Percentiles rank a stretch among this genome's conserved stretches.
Evolutionary conservation across 1,140 invertebrate species (phyloP).

Genomic region (Ceratina japonica): DNA sequence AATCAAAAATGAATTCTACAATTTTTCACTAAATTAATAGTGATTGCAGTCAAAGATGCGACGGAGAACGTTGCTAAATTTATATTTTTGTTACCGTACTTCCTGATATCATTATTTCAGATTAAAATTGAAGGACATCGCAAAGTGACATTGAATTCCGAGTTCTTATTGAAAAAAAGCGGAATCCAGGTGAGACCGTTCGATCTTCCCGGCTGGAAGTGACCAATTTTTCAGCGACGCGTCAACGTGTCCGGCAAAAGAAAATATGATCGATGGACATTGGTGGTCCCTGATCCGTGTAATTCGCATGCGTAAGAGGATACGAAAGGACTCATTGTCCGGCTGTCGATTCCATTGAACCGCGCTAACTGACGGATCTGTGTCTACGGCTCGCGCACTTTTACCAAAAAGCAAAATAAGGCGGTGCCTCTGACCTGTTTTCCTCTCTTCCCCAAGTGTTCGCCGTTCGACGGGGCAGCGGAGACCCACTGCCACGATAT

Average conservation of each 20-base stretch:
- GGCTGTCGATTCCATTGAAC: slow-evolving; percentile 58
- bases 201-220: not conserved
- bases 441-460: not conserved
- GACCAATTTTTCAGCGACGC: not conserved
- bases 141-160: too few species aligned
- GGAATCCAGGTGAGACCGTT: not conserved
- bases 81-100: too few species aligned
- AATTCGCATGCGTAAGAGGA: slow-evolving; percentile 69
- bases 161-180: not conserved
- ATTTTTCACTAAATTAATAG: not conserved
- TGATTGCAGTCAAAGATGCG: too few species aligned
- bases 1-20: too few species aligned
- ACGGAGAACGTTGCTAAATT: too few species aligned
- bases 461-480: slow-evolving; percentile 12
- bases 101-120: not conserved
- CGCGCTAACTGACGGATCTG: slow-evolving; percentile 57
- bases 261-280: slow-evolving; percentile 68
- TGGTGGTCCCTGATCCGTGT: slow-evolving; percentile 68
- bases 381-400: slow-evolving; percentile 57
- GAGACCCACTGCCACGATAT: slow-evolving; percentile 6
- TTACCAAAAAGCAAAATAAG: slow-evolving; percentile 29
- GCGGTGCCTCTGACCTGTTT: slow-evolving; percentile 40
- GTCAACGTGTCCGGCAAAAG: slow-evolving; percentile 14
- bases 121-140: not conserved
- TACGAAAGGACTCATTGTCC: slow-evolving; percentile 62